These are phyloP conservation scores for Rhopalosiphum nymphaeae DNA, from an alignment of 2,888 invertebrate species.

Conservation along the genomic window DNA sequence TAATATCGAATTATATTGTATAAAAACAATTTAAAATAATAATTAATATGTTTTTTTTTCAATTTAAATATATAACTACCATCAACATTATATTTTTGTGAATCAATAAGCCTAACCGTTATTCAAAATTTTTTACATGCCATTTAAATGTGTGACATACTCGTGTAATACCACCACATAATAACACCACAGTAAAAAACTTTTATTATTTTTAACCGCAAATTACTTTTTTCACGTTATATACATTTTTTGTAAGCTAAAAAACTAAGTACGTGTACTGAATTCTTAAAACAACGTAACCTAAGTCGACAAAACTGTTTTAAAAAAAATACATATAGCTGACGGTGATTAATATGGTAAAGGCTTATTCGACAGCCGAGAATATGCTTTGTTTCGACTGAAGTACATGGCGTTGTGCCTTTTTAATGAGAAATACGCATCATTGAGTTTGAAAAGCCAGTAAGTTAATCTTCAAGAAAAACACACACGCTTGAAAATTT, in stretches of 20 bases:
- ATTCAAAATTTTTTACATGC: not conserved
- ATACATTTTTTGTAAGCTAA: not conserved
- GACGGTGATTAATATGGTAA: constrained; percentile 28
- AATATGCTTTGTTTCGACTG: not conserved
- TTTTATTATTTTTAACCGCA: constrained; percentile 33
- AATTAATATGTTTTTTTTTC: not conserved
- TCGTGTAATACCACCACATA: no score
- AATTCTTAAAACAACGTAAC: constrained; percentile 30
- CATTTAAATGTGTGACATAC: not conserved
- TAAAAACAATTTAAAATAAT: no score
- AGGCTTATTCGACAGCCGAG: constrained; percentile 5
- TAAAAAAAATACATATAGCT: not conserved
- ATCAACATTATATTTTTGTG: not conserved
- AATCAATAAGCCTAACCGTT: not conserved
- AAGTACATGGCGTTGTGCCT: not conserved
- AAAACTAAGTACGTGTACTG: not conserved
- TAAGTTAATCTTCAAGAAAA: not conserved
- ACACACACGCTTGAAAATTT: not conserved
- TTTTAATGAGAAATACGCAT: constrained; percentile 6
- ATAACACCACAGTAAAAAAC: not conserved
- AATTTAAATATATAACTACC: not conserved
- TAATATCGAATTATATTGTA: not conserved
- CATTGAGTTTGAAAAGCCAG: not conserved
- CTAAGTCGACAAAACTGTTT: constrained; percentile 2
- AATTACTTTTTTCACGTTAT: constrained; percentile 13